A percentile compares a stretch with the other conserved stretches of the same genome.
These are phyloP conservation scores for Papilio demoleus DNA, from an alignment of 2,888 invertebrate genomes.

Conservation along the genomic window DNA sequence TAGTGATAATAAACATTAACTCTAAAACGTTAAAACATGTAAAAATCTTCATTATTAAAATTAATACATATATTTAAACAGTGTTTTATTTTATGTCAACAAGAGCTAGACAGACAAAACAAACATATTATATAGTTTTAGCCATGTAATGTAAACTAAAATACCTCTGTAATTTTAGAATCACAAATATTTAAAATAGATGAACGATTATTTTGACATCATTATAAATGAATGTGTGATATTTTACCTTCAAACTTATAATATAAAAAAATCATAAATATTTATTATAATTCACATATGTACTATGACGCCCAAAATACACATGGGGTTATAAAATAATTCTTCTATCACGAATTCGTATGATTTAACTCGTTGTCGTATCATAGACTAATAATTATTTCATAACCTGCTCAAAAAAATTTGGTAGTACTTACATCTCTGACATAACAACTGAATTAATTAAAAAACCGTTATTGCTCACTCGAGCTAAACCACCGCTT, in stretches of 20 bases:
- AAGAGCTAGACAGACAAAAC: background rate
- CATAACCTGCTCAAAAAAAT: background rate
- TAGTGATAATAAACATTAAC: background rate
- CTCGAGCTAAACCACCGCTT: slow-evolving; percentile 2
- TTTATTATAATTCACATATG: slow-evolving; percentile 1
- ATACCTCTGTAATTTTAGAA: slow-evolving; percentile 1
- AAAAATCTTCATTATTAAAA: background rate
- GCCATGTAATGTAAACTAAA: slow-evolving; percentile 5
- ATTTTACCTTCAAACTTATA: slow-evolving; percentile 29
- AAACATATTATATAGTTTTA: slow-evolving; percentile 9
- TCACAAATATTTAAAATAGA: slow-evolving; percentile 14
- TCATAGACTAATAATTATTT: slow-evolving; percentile 7
- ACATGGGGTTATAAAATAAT: background rate
- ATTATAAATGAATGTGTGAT: slow-evolving; percentile 9
- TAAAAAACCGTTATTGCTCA: slow-evolving; percentile 2
- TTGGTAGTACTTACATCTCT: background rate
- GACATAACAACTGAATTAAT: background rate
- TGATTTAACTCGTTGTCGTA: background rate
- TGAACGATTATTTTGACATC: slow-evolving; percentile 23
- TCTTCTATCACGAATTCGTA: background rate
- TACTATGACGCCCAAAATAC: background rate
- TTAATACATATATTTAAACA: background rate
- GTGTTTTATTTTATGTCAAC: background rate
- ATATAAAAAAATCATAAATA: slow-evolving; percentile 40
- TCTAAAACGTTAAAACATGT: background rate